A percentile compares a stretch with the other conserved stretches of the same genome.
Conservation (phyloP, 2,113 vertebrate species). For the Thunnus maccoyii region DNA sequence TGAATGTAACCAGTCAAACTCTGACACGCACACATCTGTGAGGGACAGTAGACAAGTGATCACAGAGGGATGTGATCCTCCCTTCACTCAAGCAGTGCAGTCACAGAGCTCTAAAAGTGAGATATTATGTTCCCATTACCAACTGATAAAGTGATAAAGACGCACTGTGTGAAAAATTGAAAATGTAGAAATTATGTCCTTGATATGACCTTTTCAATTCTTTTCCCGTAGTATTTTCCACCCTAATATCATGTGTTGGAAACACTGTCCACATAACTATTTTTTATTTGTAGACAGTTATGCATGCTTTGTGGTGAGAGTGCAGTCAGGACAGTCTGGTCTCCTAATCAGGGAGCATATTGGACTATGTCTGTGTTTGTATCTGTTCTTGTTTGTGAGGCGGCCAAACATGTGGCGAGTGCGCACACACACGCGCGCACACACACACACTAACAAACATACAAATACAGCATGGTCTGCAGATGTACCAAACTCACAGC, state of each 20-base stretch:
- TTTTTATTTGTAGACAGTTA: conserved; percentile 40
- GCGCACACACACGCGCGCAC: conserved; percentile 14
- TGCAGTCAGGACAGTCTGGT: conserved; percentile 67
- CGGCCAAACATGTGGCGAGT: conserved; percentile 62
- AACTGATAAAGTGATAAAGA: conserved; percentile 37
- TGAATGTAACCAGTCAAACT: conserved; percentile 43
- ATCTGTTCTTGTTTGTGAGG: conserved; percentile 57
- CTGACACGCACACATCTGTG: conserved; percentile 54
- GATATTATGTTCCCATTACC: conserved; percentile 34
- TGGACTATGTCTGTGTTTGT: conserved; percentile 74
- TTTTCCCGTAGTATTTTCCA: background rate
- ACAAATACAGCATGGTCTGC: conserved; percentile 68
- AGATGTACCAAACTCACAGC: conserved; percentile 64
- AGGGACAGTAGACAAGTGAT: conserved; percentile 45
- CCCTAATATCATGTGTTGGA: conserved; percentile 4
- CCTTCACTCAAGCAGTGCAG: conserved; percentile 13
- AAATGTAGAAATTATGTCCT: conserved; percentile 31
- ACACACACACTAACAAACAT: conserved; percentile 14
- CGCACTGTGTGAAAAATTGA: background rate
- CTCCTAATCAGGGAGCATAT: conserved; percentile 66
- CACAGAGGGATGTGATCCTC: conserved; percentile 42
- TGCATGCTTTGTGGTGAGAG: conserved; percentile 43
- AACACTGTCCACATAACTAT: conserved; percentile 3
- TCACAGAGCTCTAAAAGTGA: conserved; percentile 22
- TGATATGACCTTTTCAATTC: background rate